These are phyloP conservation scores for Macrophya alboannulata DNA, from an alignment of 2,888 invertebrate species.

Conservation along the genomic window DNA sequence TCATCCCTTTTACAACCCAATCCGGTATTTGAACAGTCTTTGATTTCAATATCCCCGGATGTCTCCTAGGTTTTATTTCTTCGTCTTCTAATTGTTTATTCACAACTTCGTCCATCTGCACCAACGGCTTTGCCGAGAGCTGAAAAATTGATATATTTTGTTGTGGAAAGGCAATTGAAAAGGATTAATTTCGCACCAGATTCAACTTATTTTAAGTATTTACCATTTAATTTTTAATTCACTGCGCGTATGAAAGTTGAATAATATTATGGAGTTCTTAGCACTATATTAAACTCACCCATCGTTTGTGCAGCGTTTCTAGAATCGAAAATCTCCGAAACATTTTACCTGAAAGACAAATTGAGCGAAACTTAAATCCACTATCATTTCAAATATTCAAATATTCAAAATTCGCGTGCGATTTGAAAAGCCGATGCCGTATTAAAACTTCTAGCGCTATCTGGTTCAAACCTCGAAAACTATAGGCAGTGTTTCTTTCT, in stretches of 20 bases:
- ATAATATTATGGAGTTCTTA: not conserved
- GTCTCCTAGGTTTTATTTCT: conserved; percentile 85
- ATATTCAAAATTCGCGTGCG: not conserved
- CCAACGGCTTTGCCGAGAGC: conserved; percentile 73
- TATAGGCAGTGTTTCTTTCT: not conserved
- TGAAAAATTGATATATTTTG: conserved; percentile 60
- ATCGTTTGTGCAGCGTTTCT: conserved; percentile 23
- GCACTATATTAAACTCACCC: conserved; percentile 13
- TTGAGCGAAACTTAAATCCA: not conserved
- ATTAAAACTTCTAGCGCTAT: not conserved
- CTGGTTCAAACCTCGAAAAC: not conserved
- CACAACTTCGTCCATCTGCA: conserved; percentile 82
- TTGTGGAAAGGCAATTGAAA: conserved; percentile 41
- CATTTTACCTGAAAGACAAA: conserved; percentile 30
- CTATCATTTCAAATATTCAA: not conserved
- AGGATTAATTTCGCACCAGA: not conserved
- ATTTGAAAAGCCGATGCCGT: conserved; percentile 2
- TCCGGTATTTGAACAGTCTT: conserved; percentile 83
- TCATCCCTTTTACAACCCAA: conserved; percentile 83
- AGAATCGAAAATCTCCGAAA: not conserved
- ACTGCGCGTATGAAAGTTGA: not conserved
- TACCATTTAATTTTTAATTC: not conserved
- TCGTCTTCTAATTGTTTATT: conserved; percentile 81
- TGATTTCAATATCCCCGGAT: conserved; percentile 86
- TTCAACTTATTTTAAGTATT: not conserved